Base-by-base conservation (phyloP, 2,797 vertebrate species). In the Pseudomugil gertrudae region DNA sequence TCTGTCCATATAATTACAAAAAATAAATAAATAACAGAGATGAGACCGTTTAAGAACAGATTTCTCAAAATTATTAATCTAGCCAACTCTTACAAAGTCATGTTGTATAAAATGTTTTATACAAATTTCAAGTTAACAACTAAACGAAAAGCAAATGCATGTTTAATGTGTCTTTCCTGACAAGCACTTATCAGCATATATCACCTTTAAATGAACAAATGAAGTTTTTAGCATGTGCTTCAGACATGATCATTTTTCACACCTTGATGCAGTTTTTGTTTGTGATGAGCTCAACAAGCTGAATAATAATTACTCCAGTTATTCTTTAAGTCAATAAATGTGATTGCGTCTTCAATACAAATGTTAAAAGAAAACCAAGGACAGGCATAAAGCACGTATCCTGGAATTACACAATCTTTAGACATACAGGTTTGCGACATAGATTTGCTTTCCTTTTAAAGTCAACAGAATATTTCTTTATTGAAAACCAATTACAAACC, bases 241-340 rank as follows among this genome's bases (percentile, higher is more conserved):
- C 4, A 38, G 9, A 23, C 43, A 47, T 47, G 4, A 43, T 53
- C 5, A 2, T 59, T 1, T 52, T 58, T 54, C 27, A 0, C 30
- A 67, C 32, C 51, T 35, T 45, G n/a, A 40, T 43, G 57, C 45
- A 69, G 35, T 62, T 48, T 47, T 30, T 30, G 63, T 57, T 36
- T 36, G 9, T 26, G 36, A 45, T 10, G 14, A 19, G 45, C 50
- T 65, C 51, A 60, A 69, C 58, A 0, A 9, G 19, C n/a, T 47
- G 19, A 47, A 21, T 52, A 23, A 59, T 30, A 79, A 72, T 59
- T 23, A 63, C 57, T 65, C 69, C n/a, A 67, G 13, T 62, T 4
- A 17, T 55, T 27, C 35, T 57, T 19, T 56, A 58, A 47, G 21
- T 38, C 53, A 69, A 58, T 56, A 66, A 17, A 3, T 24, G 35